Evolutionary conservation across 2,888 invertebrate species (phyloP).

Genomic region (Caenorhabditis auriculariae): DNA sequence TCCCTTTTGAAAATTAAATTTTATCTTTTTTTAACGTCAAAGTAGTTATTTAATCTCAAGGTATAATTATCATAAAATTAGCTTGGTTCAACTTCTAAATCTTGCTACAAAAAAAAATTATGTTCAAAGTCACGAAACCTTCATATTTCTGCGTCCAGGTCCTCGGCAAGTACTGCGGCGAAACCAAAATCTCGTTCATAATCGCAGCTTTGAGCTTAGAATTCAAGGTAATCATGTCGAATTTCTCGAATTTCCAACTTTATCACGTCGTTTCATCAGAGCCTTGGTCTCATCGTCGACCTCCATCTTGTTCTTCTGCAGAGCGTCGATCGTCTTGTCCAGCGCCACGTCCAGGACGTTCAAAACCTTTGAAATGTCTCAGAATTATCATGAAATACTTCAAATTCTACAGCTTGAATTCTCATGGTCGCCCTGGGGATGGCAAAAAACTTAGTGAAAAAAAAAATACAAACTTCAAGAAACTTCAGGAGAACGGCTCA

Average conservation of each 20-base stretch:
- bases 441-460: too few species aligned
- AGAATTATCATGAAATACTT: too few species aligned
- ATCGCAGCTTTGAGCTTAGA: conserved; percentile 30
- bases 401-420: too few species aligned
- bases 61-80: too few species aligned
- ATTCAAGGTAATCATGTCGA: not conserved
- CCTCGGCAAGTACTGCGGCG: conserved; percentile 36
- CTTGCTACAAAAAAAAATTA: not conserved
- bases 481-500: too few species aligned
- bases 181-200: conserved; percentile 33
- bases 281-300: conserved; percentile 29
- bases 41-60: too few species aligned
- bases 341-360: conserved; percentile 21
- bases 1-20: too few species aligned
- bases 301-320: conserved; percentile 27
- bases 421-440: too few species aligned
- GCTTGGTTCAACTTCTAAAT: too few species aligned
- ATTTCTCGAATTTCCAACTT: not conserved
- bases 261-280: conserved; percentile 27
- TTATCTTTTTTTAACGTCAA: too few species aligned
- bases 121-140: not conserved
- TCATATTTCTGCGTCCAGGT: conserved; percentile 34
- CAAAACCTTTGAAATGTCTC: too few species aligned
- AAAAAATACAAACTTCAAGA: too few species aligned
- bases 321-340: conserved; percentile 33